These are phyloP conservation scores for Centruroides vittatus DNA, from an alignment of 1,140 invertebrate genomes.

Conservation along the genomic window DNA sequence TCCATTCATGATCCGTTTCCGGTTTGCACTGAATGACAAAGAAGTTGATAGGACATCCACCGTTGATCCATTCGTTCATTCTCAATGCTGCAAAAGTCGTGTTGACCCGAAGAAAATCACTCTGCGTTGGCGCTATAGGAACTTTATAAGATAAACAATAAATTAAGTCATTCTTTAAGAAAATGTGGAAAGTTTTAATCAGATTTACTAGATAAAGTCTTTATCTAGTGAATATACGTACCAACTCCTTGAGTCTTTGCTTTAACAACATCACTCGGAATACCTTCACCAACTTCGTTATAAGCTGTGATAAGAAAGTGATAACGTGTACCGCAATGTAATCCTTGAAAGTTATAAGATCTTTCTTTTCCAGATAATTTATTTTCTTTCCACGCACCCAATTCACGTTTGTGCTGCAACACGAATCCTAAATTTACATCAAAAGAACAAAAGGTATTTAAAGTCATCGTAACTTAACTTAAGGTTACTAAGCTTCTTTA, in stretches of 20 bases:
- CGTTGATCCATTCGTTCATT: constrained; percentile 81
- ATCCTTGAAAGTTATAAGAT: constrained; percentile 28
- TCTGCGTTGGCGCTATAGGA: constrained; percentile 17
- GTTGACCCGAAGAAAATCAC: constrained; percentile 44
- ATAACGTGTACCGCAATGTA: constrained; percentile 77
- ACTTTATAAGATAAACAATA: constrained; percentile 16
- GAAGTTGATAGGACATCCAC: constrained; percentile 87
- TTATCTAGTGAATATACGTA: constrained; percentile 26
- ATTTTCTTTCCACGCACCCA: neutral
- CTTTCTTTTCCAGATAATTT: neutral
- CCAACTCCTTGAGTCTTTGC: constrained; percentile 38
- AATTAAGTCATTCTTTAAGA: too few relatives aligned
- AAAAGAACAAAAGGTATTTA: too few relatives aligned
- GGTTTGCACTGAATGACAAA: constrained; percentile 88
- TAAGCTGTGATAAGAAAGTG: constrained; percentile 75
- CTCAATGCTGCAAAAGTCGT: constrained; percentile 80
- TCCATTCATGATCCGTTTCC: constrained; percentile 58
- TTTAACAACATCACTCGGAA: constrained; percentile 47
- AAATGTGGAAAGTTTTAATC: too few relatives aligned
- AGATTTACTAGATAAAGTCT: neutral
- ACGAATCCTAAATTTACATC: neutral
- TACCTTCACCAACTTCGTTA: constrained; percentile 72
- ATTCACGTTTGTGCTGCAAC: neutral
- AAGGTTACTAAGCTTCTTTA: constrained; percentile 24
- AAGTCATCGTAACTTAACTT: too few relatives aligned